A percentile compares a stretch with the other conserved stretches of the same genome.
These are phyloP conservation scores for Nipponacmea schrenckii DNA, from an alignment of 2,888 invertebrate genomes.

Conservation along the genomic window DNA sequence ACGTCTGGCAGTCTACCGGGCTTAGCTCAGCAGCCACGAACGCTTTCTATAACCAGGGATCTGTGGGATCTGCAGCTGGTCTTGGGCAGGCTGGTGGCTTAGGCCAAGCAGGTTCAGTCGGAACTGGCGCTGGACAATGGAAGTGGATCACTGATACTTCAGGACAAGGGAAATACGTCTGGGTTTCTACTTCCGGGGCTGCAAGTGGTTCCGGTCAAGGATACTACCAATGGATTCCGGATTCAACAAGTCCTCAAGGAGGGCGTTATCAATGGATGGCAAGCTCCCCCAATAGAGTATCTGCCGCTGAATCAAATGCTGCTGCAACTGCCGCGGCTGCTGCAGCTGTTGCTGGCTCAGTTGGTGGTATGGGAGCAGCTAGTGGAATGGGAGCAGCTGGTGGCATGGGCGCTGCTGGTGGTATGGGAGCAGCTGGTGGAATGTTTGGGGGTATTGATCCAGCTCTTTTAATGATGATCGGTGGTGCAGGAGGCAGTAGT, in stretches of 20 bases:
- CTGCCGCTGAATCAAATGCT: too few relatives aligned
- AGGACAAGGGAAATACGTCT: conserved; percentile 1
- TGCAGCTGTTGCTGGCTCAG: neutral
- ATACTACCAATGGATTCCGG: neutral
- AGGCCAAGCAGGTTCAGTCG: too few relatives aligned
- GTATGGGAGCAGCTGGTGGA: neutral
- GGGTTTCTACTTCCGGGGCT: neutral
- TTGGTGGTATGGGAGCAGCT: neutral
- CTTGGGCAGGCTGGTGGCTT: too few relatives aligned
- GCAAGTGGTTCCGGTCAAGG: neutral
- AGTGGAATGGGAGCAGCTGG: neutral
- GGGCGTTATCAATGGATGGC: too few relatives aligned
- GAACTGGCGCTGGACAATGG: neutral
- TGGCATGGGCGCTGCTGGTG: neutral
- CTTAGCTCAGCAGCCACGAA: neutral
- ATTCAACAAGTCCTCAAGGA: neutral
- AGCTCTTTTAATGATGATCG: neutral
- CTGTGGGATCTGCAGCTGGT: too few relatives aligned
- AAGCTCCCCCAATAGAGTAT: too few relatives aligned
- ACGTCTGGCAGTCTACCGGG: neutral
- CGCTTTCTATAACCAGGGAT: neutral
- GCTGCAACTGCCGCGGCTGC: neutral
- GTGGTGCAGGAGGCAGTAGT: neutral
- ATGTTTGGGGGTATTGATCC: neutral
- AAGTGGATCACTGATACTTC: neutral